A percentile compares a stretch with the other conserved stretches of the same genome.
These are phyloP conservation scores for Leptura quadrifasciata DNA, from an alignment of 2,888 invertebrate genomes.

Conservation along the genomic window DNA sequence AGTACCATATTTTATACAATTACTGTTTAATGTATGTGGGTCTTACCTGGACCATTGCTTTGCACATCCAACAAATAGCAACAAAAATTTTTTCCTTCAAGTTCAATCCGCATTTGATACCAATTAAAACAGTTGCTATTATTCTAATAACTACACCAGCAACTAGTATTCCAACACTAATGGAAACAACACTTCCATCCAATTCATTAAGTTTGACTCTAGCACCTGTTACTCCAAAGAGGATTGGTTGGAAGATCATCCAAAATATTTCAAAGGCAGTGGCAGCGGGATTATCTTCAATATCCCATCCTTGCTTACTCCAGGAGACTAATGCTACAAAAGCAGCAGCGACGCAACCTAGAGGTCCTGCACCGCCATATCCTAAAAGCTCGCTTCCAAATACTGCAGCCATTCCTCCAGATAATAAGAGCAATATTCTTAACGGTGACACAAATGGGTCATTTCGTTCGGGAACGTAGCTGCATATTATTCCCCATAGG, in stretches of 20 bases:
- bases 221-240: slow-evolving; percentile 95
- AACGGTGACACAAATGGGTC: slow-evolving; percentile 89
- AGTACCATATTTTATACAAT: not conserved
- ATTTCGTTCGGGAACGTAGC: slow-evolving; percentile 88
- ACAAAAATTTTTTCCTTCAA: slow-evolving; percentile 94
- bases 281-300: slow-evolving; percentile 91
- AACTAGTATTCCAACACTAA: slow-evolving; percentile 83
- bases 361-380: slow-evolving; percentile 85
- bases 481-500: slow-evolving; percentile 86
- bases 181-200: slow-evolving; percentile 81
- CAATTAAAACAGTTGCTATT: slow-evolving; percentile 80
- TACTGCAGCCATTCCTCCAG: slow-evolving; percentile 88
- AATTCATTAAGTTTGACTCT: slow-evolving; percentile 88
- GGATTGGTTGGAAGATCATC: slow-evolving; percentile 96
- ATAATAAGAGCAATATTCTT: slow-evolving; percentile 86
- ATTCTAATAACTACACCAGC: slow-evolving; percentile 82
- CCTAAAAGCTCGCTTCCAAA: slow-evolving; percentile 89
- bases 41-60: slow-evolving; percentile 95
- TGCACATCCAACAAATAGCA: slow-evolving; percentile 94
- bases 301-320: slow-evolving; percentile 89
- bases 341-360: slow-evolving; percentile 88
- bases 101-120: slow-evolving; percentile 88
- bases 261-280: slow-evolving; percentile 94
- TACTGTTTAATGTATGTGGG: no score
- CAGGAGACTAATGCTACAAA: slow-evolving; percentile 89